phyloP scores from a whole-genome alignment of 1,140 invertebrate species.

The Pseudomyrmex concolor region DNA sequence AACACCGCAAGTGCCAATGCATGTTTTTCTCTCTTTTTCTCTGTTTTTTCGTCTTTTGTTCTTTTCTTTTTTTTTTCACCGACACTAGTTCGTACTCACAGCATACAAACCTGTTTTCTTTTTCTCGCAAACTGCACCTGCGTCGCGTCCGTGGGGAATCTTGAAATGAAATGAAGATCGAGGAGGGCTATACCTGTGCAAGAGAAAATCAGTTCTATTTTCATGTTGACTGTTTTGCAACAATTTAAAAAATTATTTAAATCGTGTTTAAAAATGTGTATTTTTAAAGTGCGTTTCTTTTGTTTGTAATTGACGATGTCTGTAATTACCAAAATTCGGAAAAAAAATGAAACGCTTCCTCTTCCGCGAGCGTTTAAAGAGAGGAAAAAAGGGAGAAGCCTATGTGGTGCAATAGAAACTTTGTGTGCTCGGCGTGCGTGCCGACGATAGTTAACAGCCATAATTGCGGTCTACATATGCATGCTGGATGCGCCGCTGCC shows the following conservation, averaged over 20 bases:
- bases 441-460: conserved; percentile 78
- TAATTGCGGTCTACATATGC: conserved; percentile 81
- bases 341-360: not conserved
- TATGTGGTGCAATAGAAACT: conserved; percentile 59
- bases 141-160: conserved; percentile 18
- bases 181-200: not conserved
- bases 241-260: too few species aligned
- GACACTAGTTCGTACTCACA: conserved; percentile 13
- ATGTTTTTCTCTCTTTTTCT: not conserved
- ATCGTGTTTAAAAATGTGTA: not conserved
- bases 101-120: conserved; percentile 42
- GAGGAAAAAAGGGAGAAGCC: conserved; percentile 4
- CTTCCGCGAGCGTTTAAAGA: conserved; percentile 15
- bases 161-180: conserved; percentile 20
- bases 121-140: conserved; percentile 38
- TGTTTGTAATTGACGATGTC: not conserved
- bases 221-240: too few species aligned
- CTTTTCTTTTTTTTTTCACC: conserved; percentile 23
- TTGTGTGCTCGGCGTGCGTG: conserved; percentile 73
- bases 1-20: conserved; percentile 26
- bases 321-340: conserved; percentile 23
- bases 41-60: conserved; percentile 23
- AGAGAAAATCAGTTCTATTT: not conserved
- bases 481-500: conserved; percentile 72
- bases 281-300: not conserved